Evolutionary conservation across 2,888 invertebrate genomes (phyloP).

Genomic region (Drosophila yooni): DNA sequence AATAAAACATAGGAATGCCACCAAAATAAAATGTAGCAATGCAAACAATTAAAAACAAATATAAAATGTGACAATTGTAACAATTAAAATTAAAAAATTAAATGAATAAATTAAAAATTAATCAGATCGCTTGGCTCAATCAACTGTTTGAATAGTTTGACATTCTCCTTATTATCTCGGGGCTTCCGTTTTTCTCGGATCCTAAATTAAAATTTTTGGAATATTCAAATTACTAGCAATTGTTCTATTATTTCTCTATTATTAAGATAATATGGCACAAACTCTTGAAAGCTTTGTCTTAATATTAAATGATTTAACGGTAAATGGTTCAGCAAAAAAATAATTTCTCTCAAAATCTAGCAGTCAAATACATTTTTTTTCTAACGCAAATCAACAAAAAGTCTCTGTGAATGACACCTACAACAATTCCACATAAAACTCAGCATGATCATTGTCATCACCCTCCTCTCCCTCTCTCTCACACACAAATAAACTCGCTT

Average conservation of each 20-base stretch:
- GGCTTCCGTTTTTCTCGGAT: neutral
- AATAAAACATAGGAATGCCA: constrained; percentile 6
- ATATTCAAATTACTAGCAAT: neutral
- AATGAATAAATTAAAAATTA: neutral
- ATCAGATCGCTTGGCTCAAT: neutral
- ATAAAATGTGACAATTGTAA: no score
- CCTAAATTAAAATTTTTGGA: neutral
- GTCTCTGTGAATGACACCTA: constrained; percentile 33
- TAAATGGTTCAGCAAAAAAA: neutral
- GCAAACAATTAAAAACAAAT: no score
- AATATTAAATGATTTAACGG: neutral
- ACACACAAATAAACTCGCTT: constrained; percentile 40
- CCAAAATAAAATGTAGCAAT: no score
- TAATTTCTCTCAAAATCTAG: neutral
- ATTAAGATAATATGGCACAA: neutral
- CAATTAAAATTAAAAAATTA: neutral
- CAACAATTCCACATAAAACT: neutral
- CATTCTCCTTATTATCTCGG: neutral
- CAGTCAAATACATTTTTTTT: constrained; percentile 8
- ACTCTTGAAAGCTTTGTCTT: constrained; percentile 1
- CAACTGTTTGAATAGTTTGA: neutral
- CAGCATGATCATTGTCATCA: constrained; percentile 17
- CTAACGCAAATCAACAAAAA: constrained; percentile 6
- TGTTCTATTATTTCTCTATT: constrained; percentile 9
- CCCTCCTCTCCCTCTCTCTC: neutral